Evolutionary conservation across 2,113 vertebrate genomes (phyloP), one percentile per base, ranked within the genome.

Genomic region (Megatriorchis doriae): DNA sequence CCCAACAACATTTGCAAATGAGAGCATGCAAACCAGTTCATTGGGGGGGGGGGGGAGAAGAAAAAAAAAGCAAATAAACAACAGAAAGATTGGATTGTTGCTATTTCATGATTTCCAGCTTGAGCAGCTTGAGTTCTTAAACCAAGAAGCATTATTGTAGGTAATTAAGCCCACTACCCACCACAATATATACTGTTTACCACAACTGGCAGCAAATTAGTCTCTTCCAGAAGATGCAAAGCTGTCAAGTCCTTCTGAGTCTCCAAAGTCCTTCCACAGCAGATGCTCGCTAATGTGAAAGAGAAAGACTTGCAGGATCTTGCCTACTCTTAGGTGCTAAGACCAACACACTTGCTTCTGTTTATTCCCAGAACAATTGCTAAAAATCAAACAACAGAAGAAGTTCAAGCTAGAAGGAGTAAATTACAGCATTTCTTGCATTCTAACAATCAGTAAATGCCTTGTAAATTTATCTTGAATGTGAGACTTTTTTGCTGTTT

Each of bases 1-100:
- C 90, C 86, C 77, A 88, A 78, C 45, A 93, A 74, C 55, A 78
- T 94, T 72, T 90, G 48, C 81, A 92, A 90, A 92, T 73, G 38
- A 90, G 47, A 40, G 23, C 55, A 67, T 71, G 65, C 56, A 94
- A 95, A 86, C 47, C 22, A 81, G 19, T 48, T 95, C 79, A 38
- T 38, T n/a, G n/a, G n/a, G 11, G 26, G 13, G 3, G 1, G 9
- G 18, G 3, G 11, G 7, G 4, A 14, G 9, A 6, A 11, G 13
- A 17, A 20, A 16, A 27, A 26, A 42, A 20, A 14, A 29, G 16
- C 11, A 4, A 3, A 50, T 26, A 10, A 15, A 7, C 1, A 16
- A 16, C 15, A 48, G 16, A 22, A 91, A 70, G 45, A 68, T 48
- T 75, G 4, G 27, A 53, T 31, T 79, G 40, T 40, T 70, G 48